A percentile compares a stretch with the other conserved stretches of the same genome.
phyloP scores from a whole-genome alignment of 2,888 invertebrate species.

The Oscheius onirici region DNA sequence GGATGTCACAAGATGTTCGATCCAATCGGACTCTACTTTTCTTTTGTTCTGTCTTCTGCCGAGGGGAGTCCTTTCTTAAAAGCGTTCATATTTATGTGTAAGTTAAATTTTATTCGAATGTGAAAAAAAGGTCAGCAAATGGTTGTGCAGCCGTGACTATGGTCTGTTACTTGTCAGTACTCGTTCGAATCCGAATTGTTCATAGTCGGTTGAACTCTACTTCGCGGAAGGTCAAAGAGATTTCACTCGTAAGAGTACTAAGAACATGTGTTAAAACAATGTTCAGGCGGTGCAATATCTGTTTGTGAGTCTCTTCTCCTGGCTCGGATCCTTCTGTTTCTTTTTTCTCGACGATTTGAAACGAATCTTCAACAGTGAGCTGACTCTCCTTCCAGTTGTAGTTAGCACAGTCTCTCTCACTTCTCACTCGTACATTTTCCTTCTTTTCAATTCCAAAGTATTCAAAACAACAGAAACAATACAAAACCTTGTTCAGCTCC shows the following conservation, averaged over 20 bases:
- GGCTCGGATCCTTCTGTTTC: neutral
- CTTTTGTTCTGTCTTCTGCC: neutral
- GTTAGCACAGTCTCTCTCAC: slow-evolving; percentile 7
- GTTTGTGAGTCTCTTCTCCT: neutral
- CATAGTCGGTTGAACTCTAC: neutral
- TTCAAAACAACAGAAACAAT: no score
- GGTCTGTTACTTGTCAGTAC: neutral
- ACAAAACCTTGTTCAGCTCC: neutral
- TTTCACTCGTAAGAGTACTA: neutral
- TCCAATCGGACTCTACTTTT: neutral
- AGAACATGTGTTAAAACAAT: neutral
- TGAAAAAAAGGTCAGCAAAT: neutral
- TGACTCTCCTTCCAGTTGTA: slow-evolving; percentile 4
- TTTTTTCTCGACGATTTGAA: neutral
- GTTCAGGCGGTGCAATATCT: neutral
- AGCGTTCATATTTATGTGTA: neutral
- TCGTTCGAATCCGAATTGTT: neutral
- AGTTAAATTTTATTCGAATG: neutral
- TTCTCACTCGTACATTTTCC: slow-evolving; percentile 5
- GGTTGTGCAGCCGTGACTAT: neutral
- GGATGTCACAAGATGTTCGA: neutral
- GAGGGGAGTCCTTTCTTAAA: neutral
- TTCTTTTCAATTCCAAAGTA: slow-evolving; percentile 9
- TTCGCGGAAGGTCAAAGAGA: neutral
- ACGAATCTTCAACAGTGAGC: neutral